phyloP scores from a whole-genome alignment of 2,797 vertebrate genomes.

The Bufotes viridis region DNA sequence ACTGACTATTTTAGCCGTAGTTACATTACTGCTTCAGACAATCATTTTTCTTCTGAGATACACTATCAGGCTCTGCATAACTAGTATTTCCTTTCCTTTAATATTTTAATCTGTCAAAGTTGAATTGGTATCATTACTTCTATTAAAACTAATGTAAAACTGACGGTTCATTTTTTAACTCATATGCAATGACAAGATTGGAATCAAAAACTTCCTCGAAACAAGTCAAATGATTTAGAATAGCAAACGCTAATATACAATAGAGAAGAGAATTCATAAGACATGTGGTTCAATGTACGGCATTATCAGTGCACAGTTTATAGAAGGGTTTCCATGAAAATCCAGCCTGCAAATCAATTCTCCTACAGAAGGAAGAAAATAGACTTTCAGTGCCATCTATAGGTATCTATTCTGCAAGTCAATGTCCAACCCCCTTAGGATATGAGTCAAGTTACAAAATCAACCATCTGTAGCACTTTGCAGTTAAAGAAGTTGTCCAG shows the following conservation, averaged over 20 bases:
- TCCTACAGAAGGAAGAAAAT: not conserved
- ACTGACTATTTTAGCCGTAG: constrained; percentile 54
- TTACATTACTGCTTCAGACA: constrained; percentile 57
- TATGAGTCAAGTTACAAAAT: too few species aligned
- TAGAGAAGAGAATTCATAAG: constrained; percentile 10
- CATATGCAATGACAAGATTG: constrained; percentile 46
- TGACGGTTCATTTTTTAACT: constrained; percentile 50
- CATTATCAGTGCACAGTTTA: not conserved
- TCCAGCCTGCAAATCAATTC: too few species aligned
- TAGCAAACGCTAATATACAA: constrained; percentile 5
- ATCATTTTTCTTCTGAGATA: constrained; percentile 65
- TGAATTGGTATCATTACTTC: constrained; percentile 70
- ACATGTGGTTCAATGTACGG: not conserved
- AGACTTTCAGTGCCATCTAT: not conserved
- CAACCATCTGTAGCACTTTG: too few species aligned
- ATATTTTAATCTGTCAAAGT: constrained; percentile 72
- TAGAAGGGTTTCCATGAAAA: not conserved
- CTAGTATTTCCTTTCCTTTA: constrained; percentile 73
- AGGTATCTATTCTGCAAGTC: not conserved
- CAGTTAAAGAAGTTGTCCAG: too few species aligned
- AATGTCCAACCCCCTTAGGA: not conserved
- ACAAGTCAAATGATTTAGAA: constrained; percentile 38
- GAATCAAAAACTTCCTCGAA: constrained; percentile 48
- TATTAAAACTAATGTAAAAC: constrained; percentile 62
- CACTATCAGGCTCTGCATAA: constrained; percentile 67